phyloP scores from a whole-genome alignment of 2,113 vertebrate genomes.

The Grammomys dolichurus region DNA sequence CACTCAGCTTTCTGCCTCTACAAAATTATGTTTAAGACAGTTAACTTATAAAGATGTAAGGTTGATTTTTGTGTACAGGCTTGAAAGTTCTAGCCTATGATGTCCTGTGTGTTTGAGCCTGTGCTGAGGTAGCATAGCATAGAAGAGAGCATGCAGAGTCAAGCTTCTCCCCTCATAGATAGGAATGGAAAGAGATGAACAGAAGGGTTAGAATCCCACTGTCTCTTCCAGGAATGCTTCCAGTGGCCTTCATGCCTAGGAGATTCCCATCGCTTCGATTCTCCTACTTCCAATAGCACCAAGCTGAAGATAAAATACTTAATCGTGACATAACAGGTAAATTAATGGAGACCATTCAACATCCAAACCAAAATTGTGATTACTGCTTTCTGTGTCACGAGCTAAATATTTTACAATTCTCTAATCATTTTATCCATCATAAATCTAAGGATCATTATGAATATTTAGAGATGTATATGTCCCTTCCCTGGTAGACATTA shows the following conservation, averaged over 20 bases:
- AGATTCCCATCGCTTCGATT: neutral
- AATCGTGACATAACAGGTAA: neutral
- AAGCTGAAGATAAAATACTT: neutral
- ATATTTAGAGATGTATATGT: neutral
- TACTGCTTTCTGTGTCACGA: neutral
- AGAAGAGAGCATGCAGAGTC: accelerated
- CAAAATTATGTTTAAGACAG: neutral
- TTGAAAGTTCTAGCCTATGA: neutral
- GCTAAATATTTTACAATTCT: neutral
- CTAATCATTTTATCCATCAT: neutral
- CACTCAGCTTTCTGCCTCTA: neutral
- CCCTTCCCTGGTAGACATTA: neutral
- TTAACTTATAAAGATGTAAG: neutral
- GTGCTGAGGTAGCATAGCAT: neutral
- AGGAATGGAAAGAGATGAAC: neutral
- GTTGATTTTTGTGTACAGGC: neutral
- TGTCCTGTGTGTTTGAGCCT: neutral
- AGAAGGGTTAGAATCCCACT: neutral
- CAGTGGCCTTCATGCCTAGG: neutral
- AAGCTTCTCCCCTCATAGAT: neutral
- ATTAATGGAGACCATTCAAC: neutral
- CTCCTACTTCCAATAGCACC: neutral
- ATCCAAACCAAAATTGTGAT: neutral
- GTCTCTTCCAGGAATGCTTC: neutral
- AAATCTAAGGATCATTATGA: neutral